These are phyloP conservation scores for Patella pellucida DNA, from an alignment of 2,888 invertebrate genomes.

Conservation along the genomic window DNA sequence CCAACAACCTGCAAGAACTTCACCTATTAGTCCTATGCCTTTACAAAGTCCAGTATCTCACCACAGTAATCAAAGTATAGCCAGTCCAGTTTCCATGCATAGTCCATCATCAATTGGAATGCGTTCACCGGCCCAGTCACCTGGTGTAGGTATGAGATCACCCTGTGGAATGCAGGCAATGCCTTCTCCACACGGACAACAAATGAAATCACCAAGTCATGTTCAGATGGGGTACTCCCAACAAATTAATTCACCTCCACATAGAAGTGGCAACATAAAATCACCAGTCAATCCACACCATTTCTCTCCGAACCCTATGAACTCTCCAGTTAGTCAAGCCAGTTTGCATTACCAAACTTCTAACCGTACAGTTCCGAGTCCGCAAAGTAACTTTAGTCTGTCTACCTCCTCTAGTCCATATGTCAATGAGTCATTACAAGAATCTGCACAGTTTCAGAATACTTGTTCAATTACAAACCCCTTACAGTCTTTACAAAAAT, in stretches of 20 bases:
- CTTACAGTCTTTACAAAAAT: constrained; percentile 63
- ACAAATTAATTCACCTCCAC: constrained; percentile 27
- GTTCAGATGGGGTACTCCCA: constrained; percentile 17
- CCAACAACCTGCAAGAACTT: constrained; percentile 43
- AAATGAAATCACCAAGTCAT: constrained; percentile 46
- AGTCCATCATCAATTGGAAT: constrained; percentile 49
- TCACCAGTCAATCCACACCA: constrained; percentile 33
- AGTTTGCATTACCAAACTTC: constrained; percentile 48
- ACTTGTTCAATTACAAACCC: constrained; percentile 44
- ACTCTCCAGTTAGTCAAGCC: constrained; percentile 44
- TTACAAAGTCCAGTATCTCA: constrained; percentile 59
- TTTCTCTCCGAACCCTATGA: constrained; percentile 38
- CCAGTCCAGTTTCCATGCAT: constrained; percentile 61
- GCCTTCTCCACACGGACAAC: constrained; percentile 36
- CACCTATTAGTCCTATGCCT: constrained; percentile 58
- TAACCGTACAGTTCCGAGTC: constrained; percentile 29
- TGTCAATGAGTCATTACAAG: constrained; percentile 12
- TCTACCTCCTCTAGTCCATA: constrained; percentile 19
- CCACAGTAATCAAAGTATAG: constrained; percentile 58
- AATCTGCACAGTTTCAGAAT: constrained; percentile 12
- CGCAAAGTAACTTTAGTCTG: constrained; percentile 16
- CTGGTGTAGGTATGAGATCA: constrained; percentile 47
- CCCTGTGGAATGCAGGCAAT: constrained; percentile 47
- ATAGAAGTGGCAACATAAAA: constrained; percentile 25
- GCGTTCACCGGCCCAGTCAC: constrained; percentile 47